Conservation (phyloP, 1,140 invertebrate genomes). For the Drosophila saltans region DNA sequence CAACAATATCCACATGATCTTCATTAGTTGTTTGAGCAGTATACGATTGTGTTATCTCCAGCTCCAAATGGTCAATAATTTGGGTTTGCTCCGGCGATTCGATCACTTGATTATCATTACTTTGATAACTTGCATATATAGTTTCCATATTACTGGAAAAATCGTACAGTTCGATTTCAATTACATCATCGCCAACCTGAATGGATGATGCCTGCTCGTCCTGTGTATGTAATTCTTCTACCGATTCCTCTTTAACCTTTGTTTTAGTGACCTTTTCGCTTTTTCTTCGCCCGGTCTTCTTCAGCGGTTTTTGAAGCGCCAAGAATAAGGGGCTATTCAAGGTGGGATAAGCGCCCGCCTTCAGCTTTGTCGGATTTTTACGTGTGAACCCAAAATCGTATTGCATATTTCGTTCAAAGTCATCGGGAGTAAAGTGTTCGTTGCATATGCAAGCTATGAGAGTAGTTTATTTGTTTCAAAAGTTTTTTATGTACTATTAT, state of each 20-base stretch:
- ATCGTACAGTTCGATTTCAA: slow-evolving; percentile 26
- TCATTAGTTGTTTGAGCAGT: slow-evolving; percentile 25
- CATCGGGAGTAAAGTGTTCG: slow-evolving; percentile 43
- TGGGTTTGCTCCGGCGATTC: not conserved
- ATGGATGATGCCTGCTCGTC: not conserved
- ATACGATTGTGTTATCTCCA: slow-evolving; percentile 27
- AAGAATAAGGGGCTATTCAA: slow-evolving; percentile 7
- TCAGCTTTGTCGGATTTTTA: slow-evolving; percentile 51
- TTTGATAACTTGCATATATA: not conserved
- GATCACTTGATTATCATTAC: not conserved
- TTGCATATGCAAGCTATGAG: slow-evolving; percentile 56
- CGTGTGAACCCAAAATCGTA: slow-evolving; percentile 47
- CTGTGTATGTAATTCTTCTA: not conserved
- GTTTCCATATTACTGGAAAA: not conserved
- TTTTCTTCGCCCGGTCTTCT: not conserved
- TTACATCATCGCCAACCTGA: slow-evolving; percentile 7
- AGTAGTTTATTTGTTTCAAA: not conserved
- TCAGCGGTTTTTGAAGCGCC: not conserved
- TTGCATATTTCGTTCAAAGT: slow-evolving; percentile 58
- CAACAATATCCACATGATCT: slow-evolving; percentile 36
- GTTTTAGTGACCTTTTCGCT: not conserved
- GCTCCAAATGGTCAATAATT: not conserved
- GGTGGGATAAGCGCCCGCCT: slow-evolving; percentile 39
- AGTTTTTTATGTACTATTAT: not conserved
- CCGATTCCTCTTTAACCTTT: not conserved